Percentiles rank a stretch among this genome's conserved stretches.
Evolutionary conservation across 2,113 vertebrate genomes (phyloP).

Genomic region (Antechinus flavipes): DNA sequence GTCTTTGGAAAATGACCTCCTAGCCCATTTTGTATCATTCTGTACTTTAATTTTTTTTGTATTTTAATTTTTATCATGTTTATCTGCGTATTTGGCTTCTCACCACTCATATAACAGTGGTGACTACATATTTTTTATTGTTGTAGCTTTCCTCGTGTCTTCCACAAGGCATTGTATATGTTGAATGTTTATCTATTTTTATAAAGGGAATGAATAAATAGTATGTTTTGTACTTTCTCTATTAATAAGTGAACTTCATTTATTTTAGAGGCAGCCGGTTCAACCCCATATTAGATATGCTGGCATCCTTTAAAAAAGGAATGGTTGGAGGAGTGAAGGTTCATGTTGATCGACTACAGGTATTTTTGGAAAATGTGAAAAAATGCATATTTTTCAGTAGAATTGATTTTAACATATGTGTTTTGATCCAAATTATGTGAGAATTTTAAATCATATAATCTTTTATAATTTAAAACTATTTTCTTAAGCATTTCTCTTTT

Average conservation of each 20-base stretch:
- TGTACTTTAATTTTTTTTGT: neutral
- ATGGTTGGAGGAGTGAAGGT: conserved; percentile 96
- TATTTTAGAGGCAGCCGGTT: conserved; percentile 95
- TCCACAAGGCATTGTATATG: neutral
- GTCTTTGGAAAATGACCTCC: neutral
- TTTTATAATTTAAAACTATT: neutral
- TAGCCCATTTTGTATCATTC: neutral
- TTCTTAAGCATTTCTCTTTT: neutral
- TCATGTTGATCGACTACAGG: conserved; percentile 97
- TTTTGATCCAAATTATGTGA: too few relatives aligned
- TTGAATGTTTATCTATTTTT: neutral
- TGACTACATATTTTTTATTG: neutral
- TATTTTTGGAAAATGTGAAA: conserved; percentile 68
- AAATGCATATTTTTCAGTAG: conserved; percentile 5
- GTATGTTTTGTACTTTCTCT: neutral
- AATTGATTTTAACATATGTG: neutral
- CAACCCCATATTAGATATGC: conserved; percentile 96
- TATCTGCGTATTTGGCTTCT: neutral
- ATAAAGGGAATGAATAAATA: neutral
- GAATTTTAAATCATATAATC: neutral
- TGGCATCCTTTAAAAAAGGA: conserved; percentile 97
- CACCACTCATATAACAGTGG: neutral
- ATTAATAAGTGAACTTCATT: conserved; percentile 10
- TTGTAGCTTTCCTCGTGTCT: neutral
- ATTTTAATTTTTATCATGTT: neutral